Conservation (phyloP, 2,797 vertebrate species). For the Prionace glauca region DNA sequence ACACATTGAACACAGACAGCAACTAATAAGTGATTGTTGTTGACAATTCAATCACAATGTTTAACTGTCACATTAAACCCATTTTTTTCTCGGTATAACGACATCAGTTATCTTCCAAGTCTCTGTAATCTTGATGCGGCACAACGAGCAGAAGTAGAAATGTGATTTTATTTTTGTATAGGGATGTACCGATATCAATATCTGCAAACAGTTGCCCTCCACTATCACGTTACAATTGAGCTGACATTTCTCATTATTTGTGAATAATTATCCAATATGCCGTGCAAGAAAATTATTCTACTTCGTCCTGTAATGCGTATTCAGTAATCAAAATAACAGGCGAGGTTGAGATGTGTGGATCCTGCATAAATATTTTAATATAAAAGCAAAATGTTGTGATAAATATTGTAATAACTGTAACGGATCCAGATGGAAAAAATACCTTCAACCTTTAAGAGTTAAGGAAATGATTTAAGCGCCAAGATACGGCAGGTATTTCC, state of each 20-base stretch:
- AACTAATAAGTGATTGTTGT: not conserved
- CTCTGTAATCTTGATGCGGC: no score
- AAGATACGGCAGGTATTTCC: not conserved
- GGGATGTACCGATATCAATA: not conserved
- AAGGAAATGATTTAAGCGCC: not conserved
- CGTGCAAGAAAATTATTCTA: not conserved
- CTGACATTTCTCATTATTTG: not conserved
- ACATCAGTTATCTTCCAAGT: not conserved
- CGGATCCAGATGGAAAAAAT: not conserved
- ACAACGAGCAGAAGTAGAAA: not conserved
- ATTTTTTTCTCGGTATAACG: not conserved
- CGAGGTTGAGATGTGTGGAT: no score
- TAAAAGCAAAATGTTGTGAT: no score
- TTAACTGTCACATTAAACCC: not conserved
- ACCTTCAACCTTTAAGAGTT: not conserved
- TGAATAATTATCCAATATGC: not conserved
- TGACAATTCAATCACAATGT: not conserved
- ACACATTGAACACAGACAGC: not conserved
- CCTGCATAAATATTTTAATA: no score
- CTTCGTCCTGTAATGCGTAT: not conserved
- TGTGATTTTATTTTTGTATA: not conserved
- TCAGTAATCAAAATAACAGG: no score
- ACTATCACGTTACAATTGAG: not conserved
- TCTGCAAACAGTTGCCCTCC: not conserved
- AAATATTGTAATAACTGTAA: not conserved